Base-by-base conservation (phyloP, 2,797 vertebrate species). In the Platalea minor region DNA sequence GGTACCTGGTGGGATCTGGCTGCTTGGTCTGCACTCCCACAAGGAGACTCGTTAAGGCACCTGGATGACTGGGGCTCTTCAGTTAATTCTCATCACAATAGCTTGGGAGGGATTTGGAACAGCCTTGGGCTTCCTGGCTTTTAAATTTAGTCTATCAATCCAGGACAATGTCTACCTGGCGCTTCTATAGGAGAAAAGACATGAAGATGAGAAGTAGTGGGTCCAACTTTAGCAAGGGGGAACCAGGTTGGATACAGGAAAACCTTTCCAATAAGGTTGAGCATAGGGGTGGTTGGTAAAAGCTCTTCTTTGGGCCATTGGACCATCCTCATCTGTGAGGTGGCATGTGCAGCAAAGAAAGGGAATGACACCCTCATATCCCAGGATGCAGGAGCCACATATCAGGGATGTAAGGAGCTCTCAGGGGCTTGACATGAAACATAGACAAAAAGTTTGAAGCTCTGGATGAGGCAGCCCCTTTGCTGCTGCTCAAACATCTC, bases 1-100 rank as follows among this genome's bases (percentile, higher is more conserved):
- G 92, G 81, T 48, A 93, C 84, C 75, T 63, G 87, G 33, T 70
- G 78, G 68, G 75, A 50, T 83, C 64, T 83, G 85, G 48, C 72
- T 88, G 72, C 82, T 88, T 67, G 56, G 63, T 69, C 51, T 91
- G 80, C 81, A n/a, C 43, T 78, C 70, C 83, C 75, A 64, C 63
- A 29, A 39, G 63, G 67, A 95, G 53, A 64, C 67, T 90, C 33
- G 25, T 76, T 96, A 96, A 97, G 95, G 93, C 96, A 96, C 94
- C 96, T 89, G 94, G 72, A 91, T 94, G 75, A 59, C 78, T 85
- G 78, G 95, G 79, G 82, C 63, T 95, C 65, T 56, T 11, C 25
- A 18, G 50, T 29, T 59, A 73, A 59, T 72, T 92, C 50, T 78
- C 51, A 70, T 87, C 74, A 89, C 45, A 67, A 43, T 23, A 51